Percentiles rank a stretch among this genome's conserved stretches.
These are phyloP conservation scores for Melanostoma mellinum DNA, from an alignment of 2,888 invertebrate species.

Conservation along the genomic window DNA sequence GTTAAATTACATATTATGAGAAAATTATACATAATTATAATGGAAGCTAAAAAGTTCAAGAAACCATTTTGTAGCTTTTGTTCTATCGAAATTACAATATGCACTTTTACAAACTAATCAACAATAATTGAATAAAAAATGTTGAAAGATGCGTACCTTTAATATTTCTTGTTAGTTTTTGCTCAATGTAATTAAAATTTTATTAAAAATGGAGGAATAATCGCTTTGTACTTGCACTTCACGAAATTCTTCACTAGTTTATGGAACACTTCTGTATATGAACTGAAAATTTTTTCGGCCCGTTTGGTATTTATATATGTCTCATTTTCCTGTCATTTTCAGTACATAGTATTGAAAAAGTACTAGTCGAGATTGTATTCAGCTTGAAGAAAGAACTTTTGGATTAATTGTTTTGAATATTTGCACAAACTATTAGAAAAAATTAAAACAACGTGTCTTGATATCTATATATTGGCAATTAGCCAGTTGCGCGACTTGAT, in stretches of 20 bases:
- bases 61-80: not conserved
- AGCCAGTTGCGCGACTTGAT: no score
- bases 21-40: no score
- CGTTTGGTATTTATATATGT: conserved; percentile 34
- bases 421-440: no score
- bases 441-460: no score
- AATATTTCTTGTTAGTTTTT: not conserved
- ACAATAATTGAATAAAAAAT: not conserved
- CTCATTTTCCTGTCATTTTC: no score
- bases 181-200: conserved; percentile 33
- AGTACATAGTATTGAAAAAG: no score
- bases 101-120: not conserved
- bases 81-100: not conserved
- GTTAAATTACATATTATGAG: no score
- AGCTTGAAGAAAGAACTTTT: no score
- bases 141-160: not conserved
- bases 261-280: conserved; percentile 44
- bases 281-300: conserved; percentile 37
- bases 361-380: no score
- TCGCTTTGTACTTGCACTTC: conserved; percentile 43
- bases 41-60: not conserved
- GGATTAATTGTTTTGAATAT: no score
- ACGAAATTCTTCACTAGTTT: conserved; percentile 35
- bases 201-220: conserved; percentile 48
- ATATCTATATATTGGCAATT: no score